Evolutionary conservation across 2,888 invertebrate species (phyloP), one percentile per base, ranked within the genome.

Genomic region (Eupithecia abbreviata): DNA sequence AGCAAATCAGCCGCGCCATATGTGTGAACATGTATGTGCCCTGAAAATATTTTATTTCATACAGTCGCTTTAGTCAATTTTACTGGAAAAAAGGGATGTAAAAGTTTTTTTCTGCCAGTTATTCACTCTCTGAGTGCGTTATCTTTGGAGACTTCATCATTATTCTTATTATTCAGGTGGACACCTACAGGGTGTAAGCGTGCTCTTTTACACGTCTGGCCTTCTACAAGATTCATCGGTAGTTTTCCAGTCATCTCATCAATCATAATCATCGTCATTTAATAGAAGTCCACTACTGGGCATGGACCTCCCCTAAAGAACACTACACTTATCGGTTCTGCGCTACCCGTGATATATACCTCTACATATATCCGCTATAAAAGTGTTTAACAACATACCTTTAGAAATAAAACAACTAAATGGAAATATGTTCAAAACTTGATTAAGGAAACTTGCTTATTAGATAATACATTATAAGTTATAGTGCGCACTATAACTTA

Each of bases 1-100:
- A 62, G 62, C 62, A 30, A 62, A 62, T 62, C 18, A 62, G 62
- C 10, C 62, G 62, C 62, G 30, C 62, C 62, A 62, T 62, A 62
- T 62, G 62, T 62, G 62, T 30, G 62, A 62, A 18, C 62, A 62
- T 30, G 49, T 30, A 9, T n/a, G n/a, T 51, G 30, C 58, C 58
- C 58, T 12, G 62, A 62, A 62, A 30, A 62, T 62, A 62, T 62
- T 4, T 30, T 30, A 62, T 30, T 62, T 62, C 12, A 62, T 10
- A 62, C 18, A 18, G 9, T 30, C 4, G 30, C 62, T 62, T 62
- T n/a, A 30, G 18, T 58, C 3, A 62, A 62, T 62, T 62, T 10
- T 2, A 30, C 9, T 62, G 2, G 18, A 12, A 62, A 30, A 62
- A 62, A 62, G 10, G n/a, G 55, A 30, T 10, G 10, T 62, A 1